These are phyloP conservation scores for Anableps anableps DNA, from an alignment of 2,797 vertebrate species.

Conservation along the genomic window DNA sequence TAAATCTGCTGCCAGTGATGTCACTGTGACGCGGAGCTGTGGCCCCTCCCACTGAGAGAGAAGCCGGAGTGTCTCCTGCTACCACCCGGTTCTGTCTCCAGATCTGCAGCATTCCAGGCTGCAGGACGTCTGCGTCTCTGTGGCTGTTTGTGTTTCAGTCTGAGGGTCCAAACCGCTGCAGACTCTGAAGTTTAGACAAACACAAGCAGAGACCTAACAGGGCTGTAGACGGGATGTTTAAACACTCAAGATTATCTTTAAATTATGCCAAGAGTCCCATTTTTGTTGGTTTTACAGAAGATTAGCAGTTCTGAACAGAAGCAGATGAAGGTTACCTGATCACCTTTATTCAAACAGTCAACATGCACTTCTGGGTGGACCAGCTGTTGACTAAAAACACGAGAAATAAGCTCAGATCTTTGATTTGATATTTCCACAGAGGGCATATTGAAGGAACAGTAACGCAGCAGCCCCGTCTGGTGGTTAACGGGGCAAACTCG, in stretches of 20 bases:
- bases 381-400: no score
- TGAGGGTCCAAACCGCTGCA: neutral
- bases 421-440: no score
- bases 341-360: neutral
- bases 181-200: neutral
- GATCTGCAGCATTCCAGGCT: conserved; percentile 27
- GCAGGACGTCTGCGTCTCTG: conserved; percentile 3
- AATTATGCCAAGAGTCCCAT: no score
- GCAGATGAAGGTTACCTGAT: no score
- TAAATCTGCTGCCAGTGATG: conserved; percentile 2
- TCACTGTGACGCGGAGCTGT: conserved; percentile 19
- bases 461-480: neutral
- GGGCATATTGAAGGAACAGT: neutral
- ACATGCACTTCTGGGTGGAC: no score
- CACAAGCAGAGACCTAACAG: no score
- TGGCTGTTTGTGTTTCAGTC: conserved; percentile 15
- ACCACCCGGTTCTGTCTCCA: neutral
- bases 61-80: conserved; percentile 12
- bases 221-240: no score
- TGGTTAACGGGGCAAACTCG: neutral
- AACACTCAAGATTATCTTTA: no score
- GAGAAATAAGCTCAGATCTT: no score
- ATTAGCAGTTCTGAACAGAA: no score
- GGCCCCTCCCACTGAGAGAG: conserved; percentile 14
- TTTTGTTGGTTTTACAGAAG: no score